Conservation (phyloP, 2,113 vertebrate genomes). For the Ophiodon elongatus region DNA sequence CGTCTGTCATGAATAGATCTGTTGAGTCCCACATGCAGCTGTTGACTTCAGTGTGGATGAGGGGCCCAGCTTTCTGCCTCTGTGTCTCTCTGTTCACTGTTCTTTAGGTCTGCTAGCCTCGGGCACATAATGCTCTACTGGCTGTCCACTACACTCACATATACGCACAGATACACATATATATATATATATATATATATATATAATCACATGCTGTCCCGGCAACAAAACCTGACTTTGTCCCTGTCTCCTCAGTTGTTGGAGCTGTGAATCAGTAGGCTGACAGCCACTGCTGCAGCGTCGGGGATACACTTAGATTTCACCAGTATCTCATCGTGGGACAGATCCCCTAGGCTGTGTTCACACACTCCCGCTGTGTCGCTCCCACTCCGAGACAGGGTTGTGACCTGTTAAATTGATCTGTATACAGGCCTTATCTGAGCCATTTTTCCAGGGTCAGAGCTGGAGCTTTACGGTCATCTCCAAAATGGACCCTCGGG, state of each 20-base stretch:
- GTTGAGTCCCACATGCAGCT: conserved; percentile 77
- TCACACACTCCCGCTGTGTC: conserved; percentile 69
- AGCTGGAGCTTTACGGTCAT: conserved; percentile 53
- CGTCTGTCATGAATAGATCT: conserved; percentile 70
- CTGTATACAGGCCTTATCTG: conserved; percentile 64
- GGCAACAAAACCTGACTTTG: conserved; percentile 46
- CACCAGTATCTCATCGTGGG: conserved; percentile 71
- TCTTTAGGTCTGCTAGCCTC: conserved; percentile 34
- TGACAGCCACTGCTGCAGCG: conserved; percentile 65
- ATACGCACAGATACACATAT: not conserved
- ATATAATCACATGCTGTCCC: conserved; percentile 39
- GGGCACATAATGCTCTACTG: conserved; percentile 34
- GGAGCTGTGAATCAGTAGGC: conserved; percentile 72
- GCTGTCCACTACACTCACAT: conserved; percentile 23
- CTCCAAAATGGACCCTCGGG: conserved; percentile 66
- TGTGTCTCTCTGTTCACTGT: conserved; percentile 34
- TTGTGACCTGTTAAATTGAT: conserved; percentile 75
- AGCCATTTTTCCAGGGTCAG: conserved; percentile 70
- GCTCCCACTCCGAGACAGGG: conserved; percentile 72
- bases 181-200: conserved; percentile 23
- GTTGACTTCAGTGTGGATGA: conserved; percentile 59
- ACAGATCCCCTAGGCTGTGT: conserved; percentile 67
- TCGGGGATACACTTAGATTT: conserved; percentile 66
- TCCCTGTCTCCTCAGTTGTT: conserved; percentile 60
- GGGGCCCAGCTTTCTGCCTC: conserved; percentile 41